These are phyloP conservation scores for Aselliscus stoliczkanus DNA, from an alignment of 2,797 vertebrate species.

Conservation along the genomic window DNA sequence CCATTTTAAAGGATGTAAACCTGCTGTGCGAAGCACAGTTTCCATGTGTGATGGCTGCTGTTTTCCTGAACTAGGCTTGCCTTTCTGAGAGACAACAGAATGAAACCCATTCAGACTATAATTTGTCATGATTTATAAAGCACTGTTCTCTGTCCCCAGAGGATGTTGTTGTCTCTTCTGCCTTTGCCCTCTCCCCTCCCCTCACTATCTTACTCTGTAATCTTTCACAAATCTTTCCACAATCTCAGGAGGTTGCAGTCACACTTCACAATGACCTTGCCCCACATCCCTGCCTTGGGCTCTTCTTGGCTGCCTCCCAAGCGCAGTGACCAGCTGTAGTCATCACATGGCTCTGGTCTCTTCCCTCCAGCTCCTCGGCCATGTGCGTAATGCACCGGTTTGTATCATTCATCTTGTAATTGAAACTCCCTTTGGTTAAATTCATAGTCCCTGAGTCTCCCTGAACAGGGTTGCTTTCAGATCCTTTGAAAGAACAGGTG, in stretches of 20 bases:
- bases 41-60: fast-evolving
- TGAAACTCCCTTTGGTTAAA: not conserved
- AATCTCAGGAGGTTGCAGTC: too few species aligned
- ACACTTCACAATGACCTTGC: not conserved
- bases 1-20: not conserved
- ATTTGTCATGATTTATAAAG: not conserved
- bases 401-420: not conserved
- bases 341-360: too few species aligned
- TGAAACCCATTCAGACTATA: fast-evolving
- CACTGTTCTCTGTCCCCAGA: not conserved
- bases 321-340: fast-evolving
- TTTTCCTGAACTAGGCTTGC: not conserved
- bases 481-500: constrained; percentile 59
- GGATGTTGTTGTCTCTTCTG: not conserved
- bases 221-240: not conserved
- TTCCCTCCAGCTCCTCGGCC: not conserved
- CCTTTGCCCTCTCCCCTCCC: not conserved
- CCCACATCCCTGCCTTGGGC: too few species aligned
- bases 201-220: not conserved
- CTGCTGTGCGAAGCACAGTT: fast-evolving
- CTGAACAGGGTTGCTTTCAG: not conserved
- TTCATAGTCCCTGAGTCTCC: not conserved
- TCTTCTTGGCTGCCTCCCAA: not conserved
- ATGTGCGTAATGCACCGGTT: not conserved
- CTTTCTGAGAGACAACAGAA: not conserved